Conservation (phyloP, 2,888 invertebrate species). For the Hemistola chrysoprasaria region DNA sequence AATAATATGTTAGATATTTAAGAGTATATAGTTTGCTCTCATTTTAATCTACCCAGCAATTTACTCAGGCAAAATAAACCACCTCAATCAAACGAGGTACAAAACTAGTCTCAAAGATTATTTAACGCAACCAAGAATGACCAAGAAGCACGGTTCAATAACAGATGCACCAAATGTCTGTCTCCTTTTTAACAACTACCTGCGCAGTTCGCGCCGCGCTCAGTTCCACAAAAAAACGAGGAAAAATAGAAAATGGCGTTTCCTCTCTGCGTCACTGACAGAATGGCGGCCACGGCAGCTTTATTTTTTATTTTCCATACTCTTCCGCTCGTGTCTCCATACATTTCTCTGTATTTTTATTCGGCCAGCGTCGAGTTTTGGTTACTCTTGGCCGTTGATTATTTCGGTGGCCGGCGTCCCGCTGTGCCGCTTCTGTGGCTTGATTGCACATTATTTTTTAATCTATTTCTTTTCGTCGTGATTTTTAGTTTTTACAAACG, state of each 20-base stretch:
- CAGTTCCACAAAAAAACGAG: slow-evolving; percentile 45
- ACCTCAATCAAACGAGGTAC: too few species aligned
- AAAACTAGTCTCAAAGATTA: too few species aligned
- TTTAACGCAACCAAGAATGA: too few species aligned
- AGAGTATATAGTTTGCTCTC: too few species aligned
- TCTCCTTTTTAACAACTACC: slow-evolving; percentile 27
- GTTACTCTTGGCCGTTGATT: slow-evolving; percentile 71
- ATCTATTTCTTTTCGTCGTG: slow-evolving; percentile 32
- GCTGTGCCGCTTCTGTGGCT: slow-evolving; percentile 64
- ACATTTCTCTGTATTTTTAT: slow-evolving; percentile 33
- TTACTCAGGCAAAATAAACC: too few species aligned
- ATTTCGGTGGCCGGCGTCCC: slow-evolving; percentile 70
- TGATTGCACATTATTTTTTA: slow-evolving; percentile 59
- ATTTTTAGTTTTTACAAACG: slow-evolving; percentile 18
- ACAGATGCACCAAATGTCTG: slow-evolving; percentile 27
- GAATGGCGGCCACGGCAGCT: slow-evolving; percentile 64
- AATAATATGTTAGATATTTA: too few species aligned
- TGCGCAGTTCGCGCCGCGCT: slow-evolving; percentile 19
- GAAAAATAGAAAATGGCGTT: slow-evolving; percentile 67
- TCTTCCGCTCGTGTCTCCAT: slow-evolving; percentile 58
- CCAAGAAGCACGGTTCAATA: slow-evolving; percentile 24
- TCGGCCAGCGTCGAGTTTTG: slow-evolving; percentile 40
- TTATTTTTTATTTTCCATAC: slow-evolving; percentile 54
- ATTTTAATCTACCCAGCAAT: too few species aligned
- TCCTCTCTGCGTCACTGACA: slow-evolving; percentile 74